phyloP scores from a whole-genome alignment of 2,888 invertebrate genomes.

The Dioctria linearis region DNA sequence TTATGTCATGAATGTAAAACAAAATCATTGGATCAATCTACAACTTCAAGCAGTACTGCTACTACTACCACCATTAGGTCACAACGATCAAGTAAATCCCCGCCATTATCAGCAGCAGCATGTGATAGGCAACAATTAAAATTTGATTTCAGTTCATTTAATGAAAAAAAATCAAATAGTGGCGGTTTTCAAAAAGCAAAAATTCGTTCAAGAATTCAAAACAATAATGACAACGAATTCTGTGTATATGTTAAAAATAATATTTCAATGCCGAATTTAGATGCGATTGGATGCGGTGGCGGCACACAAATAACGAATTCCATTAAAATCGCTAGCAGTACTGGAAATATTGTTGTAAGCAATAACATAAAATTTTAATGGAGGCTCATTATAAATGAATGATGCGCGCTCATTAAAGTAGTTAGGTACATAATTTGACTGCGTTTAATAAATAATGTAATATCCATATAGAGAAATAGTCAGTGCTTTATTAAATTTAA shows the following conservation, averaged over 20 bases:
- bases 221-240: not conserved
- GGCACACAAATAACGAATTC: slow-evolving; percentile 64
- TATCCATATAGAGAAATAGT: not conserved
- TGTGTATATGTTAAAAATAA: slow-evolving; percentile 57
- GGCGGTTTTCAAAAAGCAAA: not conserved
- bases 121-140: not conserved
- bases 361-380: slow-evolving; percentile 63
- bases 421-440: not conserved
- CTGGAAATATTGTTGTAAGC: slow-evolving; percentile 65
- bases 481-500: too few species aligned
- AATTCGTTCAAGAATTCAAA: not conserved
- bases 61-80: not conserved
- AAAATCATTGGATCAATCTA: not conserved
- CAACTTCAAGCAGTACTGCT: not conserved
- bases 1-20: slow-evolving; percentile 23
- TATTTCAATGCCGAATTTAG: slow-evolving; percentile 61
- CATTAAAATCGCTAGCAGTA: slow-evolving; percentile 63
- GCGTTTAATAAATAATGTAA: too few species aligned
- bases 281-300: slow-evolving; percentile 55
- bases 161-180: slow-evolving; percentile 3
- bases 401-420: too few species aligned
- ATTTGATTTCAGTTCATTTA: not conserved
- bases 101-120: not conserved
- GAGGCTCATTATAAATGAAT: not conserved
- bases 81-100: slow-evolving; percentile 27